Conservation (phyloP, 2,797 vertebrate species). For the Enteromius thamalakanensis region DNA sequence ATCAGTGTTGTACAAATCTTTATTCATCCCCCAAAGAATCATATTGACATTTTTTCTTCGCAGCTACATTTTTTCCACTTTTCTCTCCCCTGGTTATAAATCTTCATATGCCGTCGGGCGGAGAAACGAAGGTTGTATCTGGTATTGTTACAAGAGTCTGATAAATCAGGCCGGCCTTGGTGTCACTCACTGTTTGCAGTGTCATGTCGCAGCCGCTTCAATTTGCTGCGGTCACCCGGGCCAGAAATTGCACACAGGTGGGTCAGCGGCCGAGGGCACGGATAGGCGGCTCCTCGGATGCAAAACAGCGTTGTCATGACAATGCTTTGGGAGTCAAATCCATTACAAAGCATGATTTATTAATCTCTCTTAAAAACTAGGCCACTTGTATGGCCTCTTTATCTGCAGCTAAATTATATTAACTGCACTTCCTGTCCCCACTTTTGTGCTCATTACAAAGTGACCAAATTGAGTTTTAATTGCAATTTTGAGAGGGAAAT, state of each 20-base stretch:
- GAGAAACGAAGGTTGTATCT: constrained; percentile 34
- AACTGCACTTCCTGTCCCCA: constrained; percentile 33
- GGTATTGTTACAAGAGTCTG: constrained; percentile 22
- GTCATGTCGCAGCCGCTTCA: constrained; percentile 48
- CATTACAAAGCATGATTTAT: constrained; percentile 68
- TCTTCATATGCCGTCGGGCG: constrained; percentile 12
- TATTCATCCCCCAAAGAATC: constrained; percentile 10
- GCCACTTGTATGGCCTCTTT: constrained; percentile 63
- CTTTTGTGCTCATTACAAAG: constrained; percentile 58
- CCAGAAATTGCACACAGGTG: constrained; percentile 63
- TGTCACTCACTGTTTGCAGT: constrained; percentile 33
- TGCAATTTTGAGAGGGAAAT: constrained; percentile 25
- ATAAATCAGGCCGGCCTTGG: constrained; percentile 22
- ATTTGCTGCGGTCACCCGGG: constrained; percentile 58
- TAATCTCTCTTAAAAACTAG: constrained; percentile 69
- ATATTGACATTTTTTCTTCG: background rate
- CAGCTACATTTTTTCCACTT: background rate
- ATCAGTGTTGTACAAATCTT: constrained; percentile 20
- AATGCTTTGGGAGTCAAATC: constrained; percentile 59
- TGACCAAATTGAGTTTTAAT: constrained; percentile 51
- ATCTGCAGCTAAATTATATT: constrained; percentile 57
- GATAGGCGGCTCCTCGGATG: constrained; percentile 14
- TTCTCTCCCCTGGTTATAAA: constrained; percentile 8
- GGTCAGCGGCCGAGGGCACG: constrained; percentile 33
- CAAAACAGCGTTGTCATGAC: constrained; percentile 53